Conservation (phyloP, 2,113 vertebrate species). For the Procavia capensis region DNA sequence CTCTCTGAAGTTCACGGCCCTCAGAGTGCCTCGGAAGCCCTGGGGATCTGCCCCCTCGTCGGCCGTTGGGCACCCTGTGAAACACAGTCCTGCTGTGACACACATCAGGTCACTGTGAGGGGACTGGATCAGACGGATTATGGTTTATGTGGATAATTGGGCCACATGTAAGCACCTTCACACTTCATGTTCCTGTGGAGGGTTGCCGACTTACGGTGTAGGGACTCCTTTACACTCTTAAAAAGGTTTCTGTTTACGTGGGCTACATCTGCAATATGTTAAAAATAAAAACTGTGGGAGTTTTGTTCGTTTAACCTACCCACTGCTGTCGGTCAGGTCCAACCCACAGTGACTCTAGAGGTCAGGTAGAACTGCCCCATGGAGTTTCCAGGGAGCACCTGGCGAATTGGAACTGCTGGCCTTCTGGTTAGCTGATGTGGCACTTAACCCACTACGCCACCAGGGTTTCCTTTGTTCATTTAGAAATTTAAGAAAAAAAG, state of each 20-base stretch:
- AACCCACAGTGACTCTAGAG: too few species aligned
- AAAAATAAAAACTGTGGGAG: conserved; percentile 40
- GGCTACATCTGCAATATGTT: not conserved
- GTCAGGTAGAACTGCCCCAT: too few species aligned
- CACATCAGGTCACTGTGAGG: not conserved
- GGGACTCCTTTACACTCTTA: not conserved
- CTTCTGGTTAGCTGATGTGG: too few species aligned
- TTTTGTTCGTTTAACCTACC: too few species aligned
- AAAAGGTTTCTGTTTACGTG: conserved; percentile 9
- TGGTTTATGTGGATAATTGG: not conserved
- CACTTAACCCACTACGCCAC: too few species aligned
- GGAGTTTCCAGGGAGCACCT: too few species aligned
- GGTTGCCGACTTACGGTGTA: not conserved
- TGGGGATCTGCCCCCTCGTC: not conserved
- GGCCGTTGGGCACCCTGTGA: not conserved
- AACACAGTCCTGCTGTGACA: not conserved
- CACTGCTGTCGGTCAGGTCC: too few species aligned
- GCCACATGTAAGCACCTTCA: conserved; percentile 42
- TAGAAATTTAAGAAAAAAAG: too few species aligned
- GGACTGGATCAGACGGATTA: not conserved
- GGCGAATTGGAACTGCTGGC: too few species aligned
- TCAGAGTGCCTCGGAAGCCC: not conserved
- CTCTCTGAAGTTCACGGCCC: not conserved
- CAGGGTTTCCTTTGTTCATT: too few species aligned
- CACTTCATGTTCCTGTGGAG: conserved; percentile 9